These are phyloP conservation scores for Torymus texanus DNA, from an alignment of 2,888 invertebrate species.

Conservation along the genomic window DNA sequence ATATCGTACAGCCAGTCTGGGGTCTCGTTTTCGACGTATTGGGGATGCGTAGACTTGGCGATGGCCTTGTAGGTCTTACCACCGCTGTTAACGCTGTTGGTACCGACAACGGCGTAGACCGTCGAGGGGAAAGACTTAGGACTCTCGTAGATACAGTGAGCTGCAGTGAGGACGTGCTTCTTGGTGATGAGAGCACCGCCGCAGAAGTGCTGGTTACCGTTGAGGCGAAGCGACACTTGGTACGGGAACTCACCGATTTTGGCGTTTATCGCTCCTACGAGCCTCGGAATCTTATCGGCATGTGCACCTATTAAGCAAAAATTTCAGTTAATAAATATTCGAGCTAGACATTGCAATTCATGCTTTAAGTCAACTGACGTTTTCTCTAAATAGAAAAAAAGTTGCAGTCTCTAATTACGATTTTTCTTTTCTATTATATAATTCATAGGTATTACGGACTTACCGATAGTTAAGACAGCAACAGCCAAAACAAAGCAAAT, in stretches of 20 bases:
- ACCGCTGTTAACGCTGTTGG: slow-evolving; percentile 41
- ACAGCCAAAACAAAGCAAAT: neutral
- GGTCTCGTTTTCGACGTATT: slow-evolving; percentile 8
- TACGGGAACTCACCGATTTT: slow-evolving; percentile 55
- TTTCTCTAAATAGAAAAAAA: too few relatives aligned
- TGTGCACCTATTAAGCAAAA: neutral
- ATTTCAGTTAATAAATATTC: too few relatives aligned
- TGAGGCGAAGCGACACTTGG: slow-evolving; percentile 51
- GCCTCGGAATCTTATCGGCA: slow-evolving; percentile 13
- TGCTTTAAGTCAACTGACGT: too few relatives aligned
- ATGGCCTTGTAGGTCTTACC: slow-evolving; percentile 36
- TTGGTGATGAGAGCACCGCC: slow-evolving; percentile 56
- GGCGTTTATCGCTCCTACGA: slow-evolving; percentile 53
- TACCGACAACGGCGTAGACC: slow-evolving; percentile 33
- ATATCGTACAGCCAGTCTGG: slow-evolving; percentile 51
- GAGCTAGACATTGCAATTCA: too few relatives aligned
- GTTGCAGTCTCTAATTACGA: too few relatives aligned
- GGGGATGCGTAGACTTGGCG: neutral
- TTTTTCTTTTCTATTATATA: neutral
- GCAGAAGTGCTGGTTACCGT: slow-evolving; percentile 44
- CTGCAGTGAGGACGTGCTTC: slow-evolving; percentile 57
- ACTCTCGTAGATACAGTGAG: slow-evolving; percentile 50
- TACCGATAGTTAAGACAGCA: neutral
- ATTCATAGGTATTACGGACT: neutral
- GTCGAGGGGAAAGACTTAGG: neutral